Base-by-base conservation (phyloP, 2,888 invertebrate genomes). In the Lasioglossum calceatum region DNA sequence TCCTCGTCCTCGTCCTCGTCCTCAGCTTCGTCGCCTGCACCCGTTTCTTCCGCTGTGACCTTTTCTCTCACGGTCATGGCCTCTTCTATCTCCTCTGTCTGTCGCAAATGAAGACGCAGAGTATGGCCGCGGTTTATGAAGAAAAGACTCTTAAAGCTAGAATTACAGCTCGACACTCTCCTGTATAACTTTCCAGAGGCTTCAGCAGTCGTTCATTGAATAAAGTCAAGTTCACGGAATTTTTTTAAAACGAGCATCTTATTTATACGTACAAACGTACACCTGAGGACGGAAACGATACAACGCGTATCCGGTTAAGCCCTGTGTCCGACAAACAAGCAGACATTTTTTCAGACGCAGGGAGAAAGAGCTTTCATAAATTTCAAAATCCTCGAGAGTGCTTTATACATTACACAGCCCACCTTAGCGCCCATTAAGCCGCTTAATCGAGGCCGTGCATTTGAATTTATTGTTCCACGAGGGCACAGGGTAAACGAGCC, bases 81-180 rank as follows among this genome's bases (percentile, higher is more conserved):
- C 58, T 79, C 86, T 74, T 92, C 88, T 61, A 92, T 90, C 64
- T 91, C 87, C 36, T 75, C 81, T n/a, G 86, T 75, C 92, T 92
- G 85, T 54, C 54, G n/a, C 23, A 54, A n/a, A 67, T 23, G 8
- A 27, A 71, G n/a, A 72, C 47, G 19, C 16, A 27, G 4, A 10
- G 27, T 44, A 16, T n/a, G 27, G 7, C 44, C 0, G 47, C n/a
- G 16, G 16, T 27, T n/a, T 23, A 4, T 0, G 32, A 0, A 10
- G 16, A 47, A 27, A 16, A 23, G 1, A 70, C 39, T 2, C 23
- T 12, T 42, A 42, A n/a, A 39, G 36, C 27, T 19, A 67, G 16
- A 16, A 32, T 16, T 32, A 64, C 16, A 27, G 32, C 64, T 64
- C 23, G 5, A 32, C 10, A n/a, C n/a, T 54, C 54, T 54, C 54